Conservation (phyloP, 2,113 vertebrate genomes). For the Cranoglanis bouderius region DNA sequence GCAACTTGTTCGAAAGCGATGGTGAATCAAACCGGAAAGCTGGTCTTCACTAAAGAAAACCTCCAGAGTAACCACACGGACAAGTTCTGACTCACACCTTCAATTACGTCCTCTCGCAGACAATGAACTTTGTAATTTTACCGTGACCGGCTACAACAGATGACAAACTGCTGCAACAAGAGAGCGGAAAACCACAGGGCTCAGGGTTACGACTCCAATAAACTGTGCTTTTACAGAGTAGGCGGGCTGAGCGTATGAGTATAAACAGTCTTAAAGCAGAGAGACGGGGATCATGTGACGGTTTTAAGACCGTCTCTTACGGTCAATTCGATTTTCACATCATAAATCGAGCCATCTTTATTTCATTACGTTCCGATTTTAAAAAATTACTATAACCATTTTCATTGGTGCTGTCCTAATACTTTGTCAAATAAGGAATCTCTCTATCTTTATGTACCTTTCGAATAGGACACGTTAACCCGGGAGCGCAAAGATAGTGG, state of each 20-base stretch:
- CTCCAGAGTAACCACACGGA: constrained; percentile 38
- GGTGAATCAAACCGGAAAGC: constrained; percentile 18
- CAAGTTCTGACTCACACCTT: constrained; percentile 44
- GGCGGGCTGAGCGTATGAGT: not conserved
- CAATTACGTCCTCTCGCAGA: constrained; percentile 31
- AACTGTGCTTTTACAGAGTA: not conserved
- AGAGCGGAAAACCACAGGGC: not conserved
- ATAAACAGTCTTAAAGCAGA: not conserved
- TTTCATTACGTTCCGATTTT: not conserved
- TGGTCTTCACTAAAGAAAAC: constrained; percentile 27
- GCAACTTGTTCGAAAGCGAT: not conserved
- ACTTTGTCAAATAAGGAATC: not conserved
- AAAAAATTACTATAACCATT: not conserved
- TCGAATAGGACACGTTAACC: no score
- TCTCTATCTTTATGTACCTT: no score
- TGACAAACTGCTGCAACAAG: constrained; percentile 8
- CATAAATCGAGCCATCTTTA: not conserved
- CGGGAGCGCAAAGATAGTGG: no score
- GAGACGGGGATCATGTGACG: not conserved
- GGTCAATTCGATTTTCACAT: not conserved
- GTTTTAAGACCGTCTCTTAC: not conserved
- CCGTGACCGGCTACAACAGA: not conserved
- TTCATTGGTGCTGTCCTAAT: not conserved
- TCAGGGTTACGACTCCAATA: not conserved
- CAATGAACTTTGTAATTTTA: constrained; percentile 16